A percentile compares a stretch with the other conserved stretches of the same genome.
Evolutionary conservation across 2,113 vertebrate genomes (phyloP).

Genomic region (Glaucidium brasilianum): DNA sequence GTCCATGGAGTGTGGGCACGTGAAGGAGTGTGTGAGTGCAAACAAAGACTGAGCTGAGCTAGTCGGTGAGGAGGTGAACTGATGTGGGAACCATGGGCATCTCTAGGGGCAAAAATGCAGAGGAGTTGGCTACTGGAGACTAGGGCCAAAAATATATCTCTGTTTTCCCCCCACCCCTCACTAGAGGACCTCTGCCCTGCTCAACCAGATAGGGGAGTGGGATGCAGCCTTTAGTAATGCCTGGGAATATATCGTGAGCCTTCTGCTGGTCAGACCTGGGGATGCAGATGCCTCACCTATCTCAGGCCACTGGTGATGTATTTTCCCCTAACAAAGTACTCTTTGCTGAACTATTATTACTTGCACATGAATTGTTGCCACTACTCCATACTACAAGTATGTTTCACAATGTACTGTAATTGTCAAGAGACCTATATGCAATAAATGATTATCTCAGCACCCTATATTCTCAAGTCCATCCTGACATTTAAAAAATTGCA

Average conservation of each 20-base stretch:
- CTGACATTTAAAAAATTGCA: neutral
- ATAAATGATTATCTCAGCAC: neutral
- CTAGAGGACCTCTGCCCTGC: neutral
- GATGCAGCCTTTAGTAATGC: neutral
- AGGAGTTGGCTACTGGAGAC: neutral
- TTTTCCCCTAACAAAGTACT: neutral
- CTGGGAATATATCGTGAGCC: neutral
- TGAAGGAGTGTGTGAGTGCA: rapidly evolving
- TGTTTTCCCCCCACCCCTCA: neutral
- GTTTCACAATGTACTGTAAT: neutral
- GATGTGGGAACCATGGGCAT: neutral
- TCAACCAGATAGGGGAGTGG: neutral
- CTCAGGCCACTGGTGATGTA: neutral
- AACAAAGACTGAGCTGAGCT: neutral
- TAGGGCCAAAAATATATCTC: neutral
- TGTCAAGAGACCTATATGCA: neutral
- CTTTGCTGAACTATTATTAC: neutral
- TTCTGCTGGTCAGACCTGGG: neutral
- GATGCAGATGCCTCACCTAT: neutral
- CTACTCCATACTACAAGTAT: neutral
- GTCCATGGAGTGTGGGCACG: too few species aligned
- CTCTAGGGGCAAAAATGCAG: neutral
- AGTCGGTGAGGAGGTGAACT: rapidly evolving
- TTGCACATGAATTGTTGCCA: neutral
- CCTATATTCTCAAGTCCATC: neutral